Conservation (phyloP, 92 coral and sea anemone species). For the Palythoa grandis region DNA sequence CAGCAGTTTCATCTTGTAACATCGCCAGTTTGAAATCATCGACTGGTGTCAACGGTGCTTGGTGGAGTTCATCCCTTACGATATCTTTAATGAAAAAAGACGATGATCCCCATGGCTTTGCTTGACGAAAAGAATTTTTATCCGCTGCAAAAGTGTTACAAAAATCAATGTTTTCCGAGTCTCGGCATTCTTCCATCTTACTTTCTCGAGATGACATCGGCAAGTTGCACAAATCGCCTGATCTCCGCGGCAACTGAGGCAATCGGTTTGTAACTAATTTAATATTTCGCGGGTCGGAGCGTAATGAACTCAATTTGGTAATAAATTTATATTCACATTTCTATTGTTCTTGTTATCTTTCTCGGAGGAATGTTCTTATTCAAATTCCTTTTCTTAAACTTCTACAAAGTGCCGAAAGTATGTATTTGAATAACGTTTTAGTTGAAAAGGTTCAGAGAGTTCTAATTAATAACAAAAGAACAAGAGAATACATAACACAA, state of each 20-base stretch:
- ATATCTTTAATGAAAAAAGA: constrained; percentile 32
- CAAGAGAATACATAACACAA: neutral
- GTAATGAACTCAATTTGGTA: constrained; percentile 22
- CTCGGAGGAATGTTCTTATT: constrained; percentile 9
- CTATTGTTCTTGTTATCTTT: neutral
- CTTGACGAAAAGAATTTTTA: neutral
- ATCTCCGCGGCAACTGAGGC: neutral
- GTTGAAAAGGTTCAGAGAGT: neutral
- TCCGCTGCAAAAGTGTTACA: neutral
- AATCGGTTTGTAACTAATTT: constrained; percentile 31
- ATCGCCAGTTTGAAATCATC: neutral
- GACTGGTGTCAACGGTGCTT: neutral
- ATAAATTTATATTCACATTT: neutral
- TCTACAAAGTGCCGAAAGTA: neutral
- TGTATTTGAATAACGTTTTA: neutral
- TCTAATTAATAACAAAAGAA: neutral
- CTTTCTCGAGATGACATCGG: neutral
- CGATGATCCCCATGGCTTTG: constrained; percentile 4
- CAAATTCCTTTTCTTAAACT: neutral
- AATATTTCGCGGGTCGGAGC: constrained; percentile 6
- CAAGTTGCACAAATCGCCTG: neutral
- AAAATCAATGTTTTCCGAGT: neutral
- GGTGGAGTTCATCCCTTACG: neutral
- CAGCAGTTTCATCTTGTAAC: neutral
- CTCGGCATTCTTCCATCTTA: neutral